Evolutionary conservation across 2,888 invertebrate genomes (phyloP), one percentile per base, ranked within the genome.

Genomic region (Chromoteleia sp.): DNA sequence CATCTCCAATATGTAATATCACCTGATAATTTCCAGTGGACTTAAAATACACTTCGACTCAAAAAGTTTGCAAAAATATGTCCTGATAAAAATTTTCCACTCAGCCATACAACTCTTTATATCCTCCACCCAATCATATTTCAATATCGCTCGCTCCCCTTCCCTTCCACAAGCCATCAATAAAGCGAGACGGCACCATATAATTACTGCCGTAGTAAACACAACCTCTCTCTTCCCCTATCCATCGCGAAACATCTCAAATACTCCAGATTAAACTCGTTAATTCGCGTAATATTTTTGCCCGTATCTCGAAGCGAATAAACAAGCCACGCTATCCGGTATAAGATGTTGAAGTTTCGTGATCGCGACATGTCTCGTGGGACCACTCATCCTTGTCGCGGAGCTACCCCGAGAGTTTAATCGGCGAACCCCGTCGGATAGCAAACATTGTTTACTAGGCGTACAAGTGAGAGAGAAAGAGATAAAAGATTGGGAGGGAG

Each of bases 361-460:
- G 82, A 82, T 77, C 70, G 74, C 74, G 70, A 68, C 79, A 25
- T 48, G 71, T 73, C 77, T 73, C 81, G 48, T 21, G 71, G 74
- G 74, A 71, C 58, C 54, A 61, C 65, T 73, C 77, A 59, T 75
- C 71, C 77, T 21, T 52, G 81, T 71, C 81, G 65, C 52, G 54
- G 74, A 78, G 77, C 61, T 74, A 61, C 59, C 43, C 81, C 79
- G 81, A 83, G 83, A 83, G 82, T 83, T 85, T 84, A 85, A 85
- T 84, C 83, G 84, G 68, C 74, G 77, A 63, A 52, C 67, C 65
- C 68, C 63, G 79, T 77, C 56, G 52, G 77, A 79, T 77, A 30
- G 41, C 68, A 81, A 80, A 77, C 73, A 78, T 76, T 61, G 58
- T 58, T 43, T 36, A 41, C 19, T 15, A 50, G 67, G 59, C 52